phyloP scores from a whole-genome alignment of 2,888 invertebrate species.

The Brachyptera risi region DNA sequence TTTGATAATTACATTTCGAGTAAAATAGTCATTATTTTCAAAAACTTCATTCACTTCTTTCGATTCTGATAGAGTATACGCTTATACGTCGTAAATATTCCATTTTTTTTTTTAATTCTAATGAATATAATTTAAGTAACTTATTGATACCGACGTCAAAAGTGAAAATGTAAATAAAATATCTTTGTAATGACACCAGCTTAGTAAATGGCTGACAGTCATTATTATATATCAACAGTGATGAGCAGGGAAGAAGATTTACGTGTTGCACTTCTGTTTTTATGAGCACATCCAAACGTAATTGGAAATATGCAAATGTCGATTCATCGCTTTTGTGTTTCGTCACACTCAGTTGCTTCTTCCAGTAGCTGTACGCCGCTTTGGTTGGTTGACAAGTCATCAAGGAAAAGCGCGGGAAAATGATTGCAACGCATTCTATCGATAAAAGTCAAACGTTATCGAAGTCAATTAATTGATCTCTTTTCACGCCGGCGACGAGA shows the following conservation, averaged over 20 bases:
- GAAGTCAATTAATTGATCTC: constrained; percentile 1
- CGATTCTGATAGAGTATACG: too few relatives aligned
- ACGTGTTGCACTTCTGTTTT: background rate
- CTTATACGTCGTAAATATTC: too few relatives aligned
- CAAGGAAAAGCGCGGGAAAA: background rate
- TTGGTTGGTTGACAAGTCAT: background rate
- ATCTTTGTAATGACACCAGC: background rate
- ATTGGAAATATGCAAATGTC: constrained; percentile 11
- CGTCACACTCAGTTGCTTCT: background rate
- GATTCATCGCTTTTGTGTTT: background rate
- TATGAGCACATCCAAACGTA: constrained; percentile 2
- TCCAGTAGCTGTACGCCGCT: background rate
- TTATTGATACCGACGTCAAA: background rate
- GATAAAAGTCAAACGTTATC: background rate
- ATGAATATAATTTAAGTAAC: too few relatives aligned
- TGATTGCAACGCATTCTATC: background rate
- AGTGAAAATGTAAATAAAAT: constrained; percentile 4
- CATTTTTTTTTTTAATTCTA: too few relatives aligned
- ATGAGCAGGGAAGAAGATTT: constrained; percentile 6
- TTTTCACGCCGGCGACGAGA: background rate
- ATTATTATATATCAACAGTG: constrained; percentile 8
- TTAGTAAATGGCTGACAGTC: constrained; percentile 11
- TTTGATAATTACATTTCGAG: too few relatives aligned
- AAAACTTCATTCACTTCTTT: too few relatives aligned
- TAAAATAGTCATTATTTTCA: too few relatives aligned